These are phyloP conservation scores for Bursaphelenchus okinawaensis DNA, from an alignment of 2,888 invertebrate genomes.

Conservation along the genomic window DNA sequence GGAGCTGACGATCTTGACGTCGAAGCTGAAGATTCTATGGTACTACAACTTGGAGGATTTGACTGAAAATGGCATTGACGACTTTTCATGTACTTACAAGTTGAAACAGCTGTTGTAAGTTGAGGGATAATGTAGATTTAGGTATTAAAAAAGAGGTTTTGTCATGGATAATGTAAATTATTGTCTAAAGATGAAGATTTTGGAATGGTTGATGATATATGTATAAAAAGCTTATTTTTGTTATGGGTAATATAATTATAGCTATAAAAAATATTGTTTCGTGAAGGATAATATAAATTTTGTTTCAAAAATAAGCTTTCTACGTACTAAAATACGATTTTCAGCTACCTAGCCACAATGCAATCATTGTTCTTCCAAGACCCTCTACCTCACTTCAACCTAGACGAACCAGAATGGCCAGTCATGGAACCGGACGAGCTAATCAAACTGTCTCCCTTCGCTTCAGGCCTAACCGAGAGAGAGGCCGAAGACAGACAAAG, in stretches of 20 bases:
- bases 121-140: too few species aligned
- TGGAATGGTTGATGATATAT: too few species aligned
- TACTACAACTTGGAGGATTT: neutral
- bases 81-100: neutral
- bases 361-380: too few species aligned
- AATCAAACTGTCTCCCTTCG: neutral
- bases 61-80: neutral
- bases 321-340: too few species aligned
- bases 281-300: too few species aligned
- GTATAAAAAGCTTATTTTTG: too few species aligned
- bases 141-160: too few species aligned
- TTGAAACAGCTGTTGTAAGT: neutral
- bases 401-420: neutral
- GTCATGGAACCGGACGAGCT: neutral
- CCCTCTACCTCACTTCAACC: neutral
- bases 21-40: neutral
- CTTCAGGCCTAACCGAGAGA: neutral
- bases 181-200: too few species aligned
- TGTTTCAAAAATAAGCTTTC: too few species aligned
- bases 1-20: neutral
- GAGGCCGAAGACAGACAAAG: neutral
- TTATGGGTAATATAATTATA: too few species aligned
- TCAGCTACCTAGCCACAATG: neutral
- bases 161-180: too few species aligned
- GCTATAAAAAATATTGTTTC: too few species aligned